Evolutionary conservation across 2,797 vertebrate species (phyloP), one percentile per base, ranked within the genome.

Genomic region (Tapera naevia): DNA sequence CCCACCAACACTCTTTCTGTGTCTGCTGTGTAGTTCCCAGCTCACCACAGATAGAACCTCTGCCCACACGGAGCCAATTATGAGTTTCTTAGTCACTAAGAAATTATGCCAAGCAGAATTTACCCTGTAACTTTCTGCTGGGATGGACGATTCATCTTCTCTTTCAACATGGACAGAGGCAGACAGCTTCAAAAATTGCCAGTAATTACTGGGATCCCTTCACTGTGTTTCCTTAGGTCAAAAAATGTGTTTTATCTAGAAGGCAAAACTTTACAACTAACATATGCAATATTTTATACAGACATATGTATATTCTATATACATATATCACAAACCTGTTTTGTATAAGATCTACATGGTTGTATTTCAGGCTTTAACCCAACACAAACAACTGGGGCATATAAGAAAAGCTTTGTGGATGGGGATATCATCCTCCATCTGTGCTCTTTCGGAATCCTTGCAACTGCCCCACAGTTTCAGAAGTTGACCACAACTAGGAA

Each of bases 41-140:
- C 75, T 80, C 81, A 41, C 84, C 91, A 80, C 88, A 80, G 79
- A 54, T 61, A 80, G 64, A 91, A 46, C 48, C 33, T 87, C 81
- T 88, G 89, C 93, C 91, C 82, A 93, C 91, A 75, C 4, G 1
- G 30, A 89, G 78, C 18, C 92, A 75, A 33, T 86, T 81, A 58
- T 2, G 66, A 89, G 43, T 21, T 84, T 58, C 85, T 93, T 71
- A 92, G 84, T 89, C 89, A 89, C 50, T 13, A 67, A 51, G 50
- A 86, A 84, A 56, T 79, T 8, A 62, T 11, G 39, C 45, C 75
- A 89, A 92, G 66, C 51, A 88, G 82, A 84, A 91, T 92, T 81
- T 79, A 91, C 74, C 56, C 86, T 41, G 10, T 16, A 88, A 78
- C 87, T 73, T 94, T 76, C 85, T 92, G 75, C 58, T 86, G 58